These are phyloP conservation scores for Ariopsis seemanni DNA, from an alignment of 2,113 vertebrate species.

Conservation along the genomic window DNA sequence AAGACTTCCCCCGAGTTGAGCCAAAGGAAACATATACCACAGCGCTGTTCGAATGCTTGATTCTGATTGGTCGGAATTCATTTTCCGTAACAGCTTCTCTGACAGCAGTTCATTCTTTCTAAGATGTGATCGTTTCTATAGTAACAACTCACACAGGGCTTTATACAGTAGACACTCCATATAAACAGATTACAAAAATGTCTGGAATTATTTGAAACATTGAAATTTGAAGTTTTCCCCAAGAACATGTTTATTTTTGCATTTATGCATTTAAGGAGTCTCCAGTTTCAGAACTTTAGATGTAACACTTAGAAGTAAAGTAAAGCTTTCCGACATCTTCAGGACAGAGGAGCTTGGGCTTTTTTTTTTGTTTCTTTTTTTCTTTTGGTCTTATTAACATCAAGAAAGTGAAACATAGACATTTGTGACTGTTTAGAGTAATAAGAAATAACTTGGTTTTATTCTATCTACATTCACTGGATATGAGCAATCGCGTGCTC, in stretches of 20 bases:
- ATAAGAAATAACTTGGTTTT: neutral
- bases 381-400: neutral
- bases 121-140: slow-evolving; percentile 4
- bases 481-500: too few species aligned
- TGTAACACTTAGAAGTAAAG: neutral
- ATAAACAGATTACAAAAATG: slow-evolving; percentile 2
- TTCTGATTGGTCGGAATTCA: neutral
- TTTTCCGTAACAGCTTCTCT: neutral
- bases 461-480: too few species aligned
- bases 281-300: neutral
- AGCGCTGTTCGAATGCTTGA: neutral
- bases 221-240: neutral
- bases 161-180: neutral
- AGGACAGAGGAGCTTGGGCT: neutral
- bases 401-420: neutral
- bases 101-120: neutral
- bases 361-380: neutral
- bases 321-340: neutral
- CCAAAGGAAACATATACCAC: slow-evolving; percentile 47
- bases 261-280: neutral
- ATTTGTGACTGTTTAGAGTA: neutral
- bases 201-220: neutral
- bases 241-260: neutral
- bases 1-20: slow-evolving; percentile 50
- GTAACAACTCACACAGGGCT: neutral